These are phyloP conservation scores for Strongylocentrotus purpuratus DNA, from an alignment of 35 echinoderm and acorn worm species.

Conservation along the genomic window DNA sequence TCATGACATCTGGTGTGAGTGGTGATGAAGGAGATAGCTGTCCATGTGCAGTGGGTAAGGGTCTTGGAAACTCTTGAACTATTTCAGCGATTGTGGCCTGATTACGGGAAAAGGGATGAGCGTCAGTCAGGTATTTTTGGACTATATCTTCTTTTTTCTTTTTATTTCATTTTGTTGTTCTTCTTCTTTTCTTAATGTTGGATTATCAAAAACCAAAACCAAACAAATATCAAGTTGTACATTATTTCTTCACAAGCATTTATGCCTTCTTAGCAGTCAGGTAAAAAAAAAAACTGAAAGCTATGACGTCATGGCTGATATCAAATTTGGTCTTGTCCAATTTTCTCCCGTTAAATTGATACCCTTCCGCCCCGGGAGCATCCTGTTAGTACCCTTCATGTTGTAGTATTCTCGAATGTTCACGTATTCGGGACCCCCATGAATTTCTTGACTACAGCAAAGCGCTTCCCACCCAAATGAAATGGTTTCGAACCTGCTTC, in stretches of 20 bases:
- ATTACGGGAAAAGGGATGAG: background rate
- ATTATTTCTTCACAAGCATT: background rate
- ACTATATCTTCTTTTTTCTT: background rate
- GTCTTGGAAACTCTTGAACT: background rate
- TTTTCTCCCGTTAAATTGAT: too few species aligned
- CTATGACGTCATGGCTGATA: background rate
- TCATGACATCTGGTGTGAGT: background rate
- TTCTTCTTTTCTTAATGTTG: too few species aligned
- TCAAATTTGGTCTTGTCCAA: too few species aligned
- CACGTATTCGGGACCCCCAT: constrained; percentile 14
- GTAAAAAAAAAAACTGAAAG: background rate
- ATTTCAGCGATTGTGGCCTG: background rate
- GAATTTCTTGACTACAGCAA: constrained; percentile 42
- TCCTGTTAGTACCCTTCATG: background rate
- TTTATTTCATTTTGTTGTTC: too few species aligned
- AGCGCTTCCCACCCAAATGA: background rate
- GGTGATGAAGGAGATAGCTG: constrained; percentile 34
- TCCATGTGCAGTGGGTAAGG: background rate
- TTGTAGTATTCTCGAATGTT: background rate
- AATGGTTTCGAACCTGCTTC: constrained; percentile 10
- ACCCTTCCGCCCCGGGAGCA: background rate
- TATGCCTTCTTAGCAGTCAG: too few species aligned
- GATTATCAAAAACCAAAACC: too few species aligned
- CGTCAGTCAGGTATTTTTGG: background rate
- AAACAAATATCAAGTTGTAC: background rate